phyloP scores from a whole-genome alignment of 2,113 vertebrate genomes.

The Trogon surrucura region DNA sequence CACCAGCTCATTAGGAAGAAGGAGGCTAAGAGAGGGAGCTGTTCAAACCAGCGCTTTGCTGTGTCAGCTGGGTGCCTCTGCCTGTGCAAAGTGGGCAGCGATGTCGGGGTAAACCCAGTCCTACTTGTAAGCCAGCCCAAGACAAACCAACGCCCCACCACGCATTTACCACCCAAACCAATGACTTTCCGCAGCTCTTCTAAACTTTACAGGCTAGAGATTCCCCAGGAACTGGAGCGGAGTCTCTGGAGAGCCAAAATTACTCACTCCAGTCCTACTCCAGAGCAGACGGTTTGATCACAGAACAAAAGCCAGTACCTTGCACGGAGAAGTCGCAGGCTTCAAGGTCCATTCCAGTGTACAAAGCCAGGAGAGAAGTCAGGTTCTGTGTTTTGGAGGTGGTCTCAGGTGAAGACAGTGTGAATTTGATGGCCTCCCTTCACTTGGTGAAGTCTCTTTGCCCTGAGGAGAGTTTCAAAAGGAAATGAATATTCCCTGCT shows the following conservation, averaged over 20 bases:
- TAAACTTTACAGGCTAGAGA: neutral
- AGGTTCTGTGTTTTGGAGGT: slow-evolving; percentile 18
- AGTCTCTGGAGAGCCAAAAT: neutral
- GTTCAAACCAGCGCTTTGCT: neutral
- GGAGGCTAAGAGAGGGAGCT: neutral
- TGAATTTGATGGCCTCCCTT: slow-evolving; percentile 57
- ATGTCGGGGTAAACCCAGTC: neutral
- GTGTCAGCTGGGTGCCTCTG: neutral
- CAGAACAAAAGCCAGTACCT: slow-evolving; percentile 68
- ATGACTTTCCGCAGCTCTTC: neutral
- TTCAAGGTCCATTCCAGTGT: slow-evolving; percentile 76
- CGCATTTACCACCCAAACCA: neutral
- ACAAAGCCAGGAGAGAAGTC: slow-evolving; percentile 34
- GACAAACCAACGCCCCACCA: neutral
- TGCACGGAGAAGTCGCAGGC: slow-evolving; percentile 61
- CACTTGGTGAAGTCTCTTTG: slow-evolving; percentile 60
- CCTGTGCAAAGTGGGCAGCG: neutral
- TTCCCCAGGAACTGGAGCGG: neutral
- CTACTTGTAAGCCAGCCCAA: neutral
- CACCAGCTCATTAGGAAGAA: neutral
- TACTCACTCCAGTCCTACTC: neutral
- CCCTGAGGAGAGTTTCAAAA: slow-evolving; percentile 62
- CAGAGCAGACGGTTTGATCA: neutral
- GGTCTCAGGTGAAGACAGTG: slow-evolving; percentile 16
- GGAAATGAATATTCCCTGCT: slow-evolving; percentile 29